Percentiles rank a stretch among this genome's conserved stretches.
phyloP scores from a whole-genome alignment of 2,113 vertebrate genomes.

The Triplophysa dalaica region DNA sequence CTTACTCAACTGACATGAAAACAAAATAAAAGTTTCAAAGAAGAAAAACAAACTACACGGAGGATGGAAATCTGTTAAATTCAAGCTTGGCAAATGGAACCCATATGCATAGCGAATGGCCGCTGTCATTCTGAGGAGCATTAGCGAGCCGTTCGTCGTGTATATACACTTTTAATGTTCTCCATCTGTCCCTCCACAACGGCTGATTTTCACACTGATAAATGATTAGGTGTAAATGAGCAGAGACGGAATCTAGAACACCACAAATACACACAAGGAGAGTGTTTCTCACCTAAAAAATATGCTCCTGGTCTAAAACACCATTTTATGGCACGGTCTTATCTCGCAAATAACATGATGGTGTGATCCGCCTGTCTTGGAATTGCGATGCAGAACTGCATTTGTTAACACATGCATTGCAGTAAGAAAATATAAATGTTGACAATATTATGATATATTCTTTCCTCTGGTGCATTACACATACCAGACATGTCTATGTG shows the following conservation, averaged over 20 bases:
- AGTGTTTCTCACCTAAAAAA: slow-evolving; percentile 35
- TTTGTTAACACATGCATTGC: no score
- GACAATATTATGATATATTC: no score
- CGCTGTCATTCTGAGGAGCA: slow-evolving; percentile 57
- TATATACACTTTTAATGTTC: slow-evolving; percentile 54
- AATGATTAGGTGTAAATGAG: slow-evolving; percentile 54
- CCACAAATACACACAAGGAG: slow-evolving; percentile 43
- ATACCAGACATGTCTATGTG: slow-evolving; percentile 58
- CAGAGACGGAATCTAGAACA: slow-evolving; percentile 34
- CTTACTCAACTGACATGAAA: slow-evolving; percentile 37
- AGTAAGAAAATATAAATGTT: no score
- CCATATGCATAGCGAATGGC: slow-evolving; percentile 51
- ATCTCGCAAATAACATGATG: no score
- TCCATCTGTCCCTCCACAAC: slow-evolving; percentile 54
- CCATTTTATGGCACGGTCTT: slow-evolving; percentile 27
- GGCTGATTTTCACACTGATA: slow-evolving; percentile 48
- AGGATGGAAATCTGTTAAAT: slow-evolving; percentile 51
- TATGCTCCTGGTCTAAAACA: slow-evolving; percentile 40
- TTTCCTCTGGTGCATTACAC: slow-evolving; percentile 55
- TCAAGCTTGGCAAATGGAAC: slow-evolving; percentile 55
- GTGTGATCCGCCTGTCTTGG: no score
- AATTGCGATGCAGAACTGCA: no score
- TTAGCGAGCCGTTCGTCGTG: slow-evolving; percentile 35
- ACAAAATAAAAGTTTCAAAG: slow-evolving; percentile 26
- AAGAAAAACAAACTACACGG: slow-evolving; percentile 29